A percentile compares a stretch with the other conserved stretches of the same genome.
phyloP scores from a whole-genome alignment of 1,140 invertebrate species.

The Drosophila sturtevanti region DNA sequence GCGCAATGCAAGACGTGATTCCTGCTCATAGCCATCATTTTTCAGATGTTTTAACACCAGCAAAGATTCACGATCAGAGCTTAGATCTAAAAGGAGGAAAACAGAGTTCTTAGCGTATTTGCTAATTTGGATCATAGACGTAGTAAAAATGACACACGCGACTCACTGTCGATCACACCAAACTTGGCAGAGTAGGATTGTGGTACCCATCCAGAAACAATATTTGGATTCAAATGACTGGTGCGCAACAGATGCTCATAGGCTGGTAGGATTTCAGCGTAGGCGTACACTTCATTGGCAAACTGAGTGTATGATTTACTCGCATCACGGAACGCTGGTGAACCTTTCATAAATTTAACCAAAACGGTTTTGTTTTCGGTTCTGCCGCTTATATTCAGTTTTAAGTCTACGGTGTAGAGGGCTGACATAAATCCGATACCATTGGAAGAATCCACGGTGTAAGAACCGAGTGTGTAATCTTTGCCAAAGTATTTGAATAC shows the following conservation, averaged over 20 bases:
- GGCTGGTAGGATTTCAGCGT: slow-evolving; percentile 63
- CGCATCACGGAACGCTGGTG: slow-evolving; percentile 55
- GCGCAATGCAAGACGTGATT: slow-evolving; percentile 59
- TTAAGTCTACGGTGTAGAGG: slow-evolving; percentile 65
- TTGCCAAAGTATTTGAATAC: slow-evolving; percentile 58
- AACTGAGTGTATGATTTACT: slow-evolving; percentile 75
- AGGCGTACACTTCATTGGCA: slow-evolving; percentile 71
- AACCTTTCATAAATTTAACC: slow-evolving; percentile 78
- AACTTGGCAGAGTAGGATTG: slow-evolving; percentile 59
- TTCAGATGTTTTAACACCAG: slow-evolving; percentile 71
- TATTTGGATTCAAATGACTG: slow-evolving; percentile 43
- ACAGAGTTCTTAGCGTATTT: too few relatives aligned
- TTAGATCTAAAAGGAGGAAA: slow-evolving; percentile 33
- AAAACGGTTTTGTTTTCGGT: slow-evolving; percentile 48
- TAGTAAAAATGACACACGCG: neutral
- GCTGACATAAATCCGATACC: slow-evolving; percentile 79
- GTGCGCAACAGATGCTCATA: slow-evolving; percentile 62
- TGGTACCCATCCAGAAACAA: slow-evolving; percentile 58
- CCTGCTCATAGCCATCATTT: slow-evolving; percentile 58
- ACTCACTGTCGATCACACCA: slow-evolving; percentile 56
- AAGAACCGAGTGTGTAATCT: slow-evolving; percentile 39
- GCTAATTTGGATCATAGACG: neutral
- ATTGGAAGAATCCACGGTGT: slow-evolving; percentile 53
- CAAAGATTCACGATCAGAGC: slow-evolving; percentile 53
- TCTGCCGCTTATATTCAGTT: slow-evolving; percentile 25